Conservation (phyloP, 2,797 vertebrate genomes). For the Serranus cabrilla region DNA sequence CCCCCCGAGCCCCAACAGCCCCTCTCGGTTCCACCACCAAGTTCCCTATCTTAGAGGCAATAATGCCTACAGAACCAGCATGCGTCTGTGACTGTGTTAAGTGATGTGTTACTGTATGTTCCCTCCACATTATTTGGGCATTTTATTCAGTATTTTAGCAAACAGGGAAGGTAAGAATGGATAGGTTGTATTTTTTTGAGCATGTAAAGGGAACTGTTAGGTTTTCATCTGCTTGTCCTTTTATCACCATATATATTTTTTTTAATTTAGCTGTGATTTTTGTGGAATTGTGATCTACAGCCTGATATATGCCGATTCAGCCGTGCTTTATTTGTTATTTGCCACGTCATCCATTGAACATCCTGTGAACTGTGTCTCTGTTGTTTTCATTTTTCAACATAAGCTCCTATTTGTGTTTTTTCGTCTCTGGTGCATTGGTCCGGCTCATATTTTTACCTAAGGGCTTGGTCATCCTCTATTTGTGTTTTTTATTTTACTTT, state of each 20-base stretch:
- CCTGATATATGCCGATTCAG: background rate
- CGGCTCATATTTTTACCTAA: background rate
- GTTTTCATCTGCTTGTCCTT: conserved; percentile 44
- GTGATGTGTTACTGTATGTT: conserved; percentile 31
- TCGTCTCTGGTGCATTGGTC: conserved; percentile 6
- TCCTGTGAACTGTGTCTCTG: conserved; percentile 1
- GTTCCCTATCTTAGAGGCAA: conserved; percentile 44
- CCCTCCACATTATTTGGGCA: background rate
- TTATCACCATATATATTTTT: conserved; percentile 1
- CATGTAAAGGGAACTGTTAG: conserved; percentile 11
- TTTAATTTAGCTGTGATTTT: conserved; percentile 27
- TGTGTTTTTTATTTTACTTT: conserved; percentile 34
- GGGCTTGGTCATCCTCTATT: conserved; percentile 9
- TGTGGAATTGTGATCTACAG: conserved; percentile 11
- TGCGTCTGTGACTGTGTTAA: conserved; percentile 73
- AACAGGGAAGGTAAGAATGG: conserved; percentile 19
- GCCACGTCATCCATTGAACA: background rate
- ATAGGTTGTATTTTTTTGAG: background rate
- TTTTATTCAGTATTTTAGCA: background rate
- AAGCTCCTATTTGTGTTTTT: background rate
- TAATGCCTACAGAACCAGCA: conserved; percentile 75
- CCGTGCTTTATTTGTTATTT: background rate
- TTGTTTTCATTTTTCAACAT: background rate
- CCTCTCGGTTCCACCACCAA: background rate
- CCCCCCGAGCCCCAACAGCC: conserved; percentile 13